Conservation (phyloP, 2,888 invertebrate genomes). For the Zygaena filipendulae region DNA sequence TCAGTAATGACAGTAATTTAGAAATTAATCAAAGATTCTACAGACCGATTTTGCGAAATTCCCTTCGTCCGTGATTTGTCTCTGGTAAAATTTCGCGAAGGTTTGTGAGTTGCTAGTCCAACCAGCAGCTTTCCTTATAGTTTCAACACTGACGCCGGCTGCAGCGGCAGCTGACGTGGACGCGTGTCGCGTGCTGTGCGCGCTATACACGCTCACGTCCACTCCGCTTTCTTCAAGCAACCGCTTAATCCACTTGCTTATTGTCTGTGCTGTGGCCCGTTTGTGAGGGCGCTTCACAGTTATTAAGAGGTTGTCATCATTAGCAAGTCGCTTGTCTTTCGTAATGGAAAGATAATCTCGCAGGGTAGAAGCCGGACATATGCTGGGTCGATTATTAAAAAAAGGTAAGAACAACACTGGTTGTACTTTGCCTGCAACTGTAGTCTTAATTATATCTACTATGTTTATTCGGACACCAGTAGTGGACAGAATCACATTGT, state of each 20-base stretch:
- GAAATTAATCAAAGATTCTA: too few species aligned
- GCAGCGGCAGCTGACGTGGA: constrained; percentile 6
- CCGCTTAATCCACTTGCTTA: constrained; percentile 6
- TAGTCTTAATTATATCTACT: constrained; percentile 15
- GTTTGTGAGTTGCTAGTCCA: constrained; percentile 6
- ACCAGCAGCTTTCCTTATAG: constrained; percentile 10
- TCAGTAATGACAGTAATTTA: too few species aligned
- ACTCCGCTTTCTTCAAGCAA: constrained; percentile 4
- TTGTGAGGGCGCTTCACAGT: constrained; percentile 1
- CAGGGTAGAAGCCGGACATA: constrained; percentile 17
- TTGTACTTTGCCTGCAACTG: constrained; percentile 3
- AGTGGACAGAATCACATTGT: constrained; percentile 10
- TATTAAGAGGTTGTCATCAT: constrained; percentile 1
- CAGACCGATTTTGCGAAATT: too few species aligned
- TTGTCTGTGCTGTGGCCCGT: constrained; percentile 6
- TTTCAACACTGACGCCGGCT: constrained; percentile 6
- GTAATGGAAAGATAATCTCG: constrained; percentile 6
- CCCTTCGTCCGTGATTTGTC: not conserved
- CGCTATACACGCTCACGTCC: constrained; percentile 6
- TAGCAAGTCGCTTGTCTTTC: not conserved
- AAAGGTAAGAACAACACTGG: constrained; percentile 15
- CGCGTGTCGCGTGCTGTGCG: constrained; percentile 11
- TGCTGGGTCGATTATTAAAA: constrained; percentile 9
- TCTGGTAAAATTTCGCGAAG: constrained; percentile 10
- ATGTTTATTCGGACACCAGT: constrained; percentile 10